Percentiles rank a stretch among this genome's conserved stretches.
Evolutionary conservation across 2,113 vertebrate species (phyloP).

Genomic region (Onychorhynchus coronatus): DNA sequence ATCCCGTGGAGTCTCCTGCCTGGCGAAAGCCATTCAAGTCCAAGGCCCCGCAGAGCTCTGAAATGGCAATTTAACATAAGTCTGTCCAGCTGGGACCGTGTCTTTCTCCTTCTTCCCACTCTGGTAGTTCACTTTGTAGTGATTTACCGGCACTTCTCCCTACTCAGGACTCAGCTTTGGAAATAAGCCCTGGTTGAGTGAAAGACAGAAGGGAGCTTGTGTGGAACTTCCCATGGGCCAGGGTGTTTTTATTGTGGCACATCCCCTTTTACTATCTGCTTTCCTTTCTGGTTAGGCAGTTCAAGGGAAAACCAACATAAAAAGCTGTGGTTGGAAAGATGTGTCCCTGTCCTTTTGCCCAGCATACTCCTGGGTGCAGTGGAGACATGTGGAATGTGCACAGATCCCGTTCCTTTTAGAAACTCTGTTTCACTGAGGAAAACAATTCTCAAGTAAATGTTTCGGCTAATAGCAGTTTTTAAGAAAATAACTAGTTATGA

Average conservation of each 20-base stretch:
- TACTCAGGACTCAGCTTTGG: neutral
- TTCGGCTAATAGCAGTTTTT: neutral
- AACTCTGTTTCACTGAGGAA: neutral
- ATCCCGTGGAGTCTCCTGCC: neutral
- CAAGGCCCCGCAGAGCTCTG: neutral
- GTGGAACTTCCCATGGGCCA: neutral
- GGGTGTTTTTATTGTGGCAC: neutral
- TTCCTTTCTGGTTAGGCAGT: neutral
- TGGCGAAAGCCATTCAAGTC: neutral
- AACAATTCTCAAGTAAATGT: neutral
- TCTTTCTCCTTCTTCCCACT: neutral
- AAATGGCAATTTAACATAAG: neutral
- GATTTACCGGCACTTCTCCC: neutral
- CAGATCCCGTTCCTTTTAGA: neutral
- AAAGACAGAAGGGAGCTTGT: neutral
- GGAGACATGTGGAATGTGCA: too few relatives aligned
- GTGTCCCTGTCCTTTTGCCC: neutral
- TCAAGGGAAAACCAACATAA: neutral
- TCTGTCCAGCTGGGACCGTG: neutral
- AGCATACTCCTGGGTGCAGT: neutral
- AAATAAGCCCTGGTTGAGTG: neutral
- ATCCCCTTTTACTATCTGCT: neutral
- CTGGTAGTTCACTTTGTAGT: neutral
- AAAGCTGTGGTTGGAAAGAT: neutral
- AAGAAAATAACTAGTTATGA: neutral